Conservation (phyloP, 2,797 vertebrate species). For the Fundulus diaphanus region DNA sequence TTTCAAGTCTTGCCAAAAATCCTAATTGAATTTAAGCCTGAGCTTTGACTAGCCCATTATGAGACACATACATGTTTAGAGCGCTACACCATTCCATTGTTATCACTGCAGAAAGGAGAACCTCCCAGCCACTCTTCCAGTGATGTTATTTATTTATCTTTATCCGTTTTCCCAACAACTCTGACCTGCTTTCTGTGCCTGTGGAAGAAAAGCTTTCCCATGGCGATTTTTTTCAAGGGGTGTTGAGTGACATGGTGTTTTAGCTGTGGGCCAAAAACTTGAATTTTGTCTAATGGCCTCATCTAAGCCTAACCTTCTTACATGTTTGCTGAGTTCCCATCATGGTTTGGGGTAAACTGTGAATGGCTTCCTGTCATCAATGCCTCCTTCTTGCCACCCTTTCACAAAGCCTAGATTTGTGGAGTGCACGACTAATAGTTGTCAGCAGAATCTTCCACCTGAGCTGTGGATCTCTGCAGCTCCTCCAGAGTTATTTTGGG, state of each 20-base stretch:
- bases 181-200: neutral
- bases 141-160: neutral
- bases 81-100: neutral
- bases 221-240: neutral
- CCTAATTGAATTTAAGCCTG: neutral
- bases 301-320: neutral
- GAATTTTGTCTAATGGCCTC: neutral
- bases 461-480: too few relatives aligned
- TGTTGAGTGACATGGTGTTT: too few relatives aligned
- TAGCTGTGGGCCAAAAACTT: neutral
- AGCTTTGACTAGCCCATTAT: neutral
- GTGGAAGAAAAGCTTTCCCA: neutral
- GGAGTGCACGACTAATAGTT: too few relatives aligned
- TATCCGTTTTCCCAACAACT: neutral
- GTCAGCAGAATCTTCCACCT: too few relatives aligned
- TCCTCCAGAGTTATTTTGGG: too few relatives aligned
- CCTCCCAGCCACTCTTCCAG: neutral
- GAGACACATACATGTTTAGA: neutral
- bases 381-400: too few relatives aligned
- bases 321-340: neutral
- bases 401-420: too few relatives aligned
- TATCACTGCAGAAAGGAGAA: neutral
- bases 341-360: neutral
- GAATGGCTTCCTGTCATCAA: too few relatives aligned
- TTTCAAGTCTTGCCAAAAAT: neutral